A percentile compares a stretch with the other conserved stretches of the same genome.
phyloP scores from a whole-genome alignment of 2,888 invertebrate genomes.

The Iphiclides podalirius region DNA sequence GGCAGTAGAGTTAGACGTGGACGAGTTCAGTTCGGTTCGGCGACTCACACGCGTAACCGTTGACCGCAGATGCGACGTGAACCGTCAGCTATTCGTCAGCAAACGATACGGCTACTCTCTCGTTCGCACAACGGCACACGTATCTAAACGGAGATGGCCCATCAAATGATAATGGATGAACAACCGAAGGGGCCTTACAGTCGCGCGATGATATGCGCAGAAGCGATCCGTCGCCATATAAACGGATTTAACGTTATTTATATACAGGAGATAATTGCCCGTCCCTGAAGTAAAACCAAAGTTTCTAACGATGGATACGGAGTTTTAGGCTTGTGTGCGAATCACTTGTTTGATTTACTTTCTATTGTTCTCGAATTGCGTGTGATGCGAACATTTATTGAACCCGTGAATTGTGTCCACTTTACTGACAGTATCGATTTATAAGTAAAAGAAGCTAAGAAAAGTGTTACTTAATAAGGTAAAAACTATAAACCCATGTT shows the following conservation, averaged over 20 bases:
- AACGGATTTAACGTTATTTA: constrained; percentile 7
- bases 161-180: constrained; percentile 73
- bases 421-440: background rate
- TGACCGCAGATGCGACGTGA: constrained; percentile 26
- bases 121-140: constrained; percentile 50
- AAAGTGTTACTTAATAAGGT: background rate
- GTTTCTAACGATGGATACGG: background rate
- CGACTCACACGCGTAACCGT: constrained; percentile 15
- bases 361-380: no score
- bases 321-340: background rate
- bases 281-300: background rate
- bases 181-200: constrained; percentile 67
- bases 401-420: background rate
- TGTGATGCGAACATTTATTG: background rate
- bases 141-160: constrained; percentile 70
- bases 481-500: background rate
- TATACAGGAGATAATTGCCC: background rate
- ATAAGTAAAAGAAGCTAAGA: background rate
- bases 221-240: constrained; percentile 35
- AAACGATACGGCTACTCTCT: constrained; percentile 32
- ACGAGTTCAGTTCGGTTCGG: constrained; percentile 33
- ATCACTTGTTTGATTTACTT: background rate
- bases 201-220: constrained; percentile 59
- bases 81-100: constrained; percentile 16
- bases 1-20: no score